Conservation (phyloP, 2,113 vertebrate genomes). For the Lontra canadensis region DNA sequence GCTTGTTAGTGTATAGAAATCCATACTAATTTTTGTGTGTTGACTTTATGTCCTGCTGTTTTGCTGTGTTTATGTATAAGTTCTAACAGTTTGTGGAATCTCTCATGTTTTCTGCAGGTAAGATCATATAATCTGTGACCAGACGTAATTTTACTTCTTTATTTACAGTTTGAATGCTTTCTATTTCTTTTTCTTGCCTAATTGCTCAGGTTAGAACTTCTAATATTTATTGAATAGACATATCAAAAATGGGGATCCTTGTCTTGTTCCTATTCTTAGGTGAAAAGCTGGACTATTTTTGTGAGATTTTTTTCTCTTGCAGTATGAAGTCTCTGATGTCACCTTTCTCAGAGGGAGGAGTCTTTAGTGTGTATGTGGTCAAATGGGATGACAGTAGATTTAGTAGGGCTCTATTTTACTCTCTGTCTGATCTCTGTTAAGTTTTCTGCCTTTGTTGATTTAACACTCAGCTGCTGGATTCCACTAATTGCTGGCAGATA, state of each 20-base stretch:
- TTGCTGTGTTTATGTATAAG: background rate
- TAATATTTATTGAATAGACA: background rate
- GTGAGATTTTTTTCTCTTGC: background rate
- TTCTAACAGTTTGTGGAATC: background rate
- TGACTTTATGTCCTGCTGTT: background rate
- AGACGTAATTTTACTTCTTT: background rate
- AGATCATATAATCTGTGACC: background rate
- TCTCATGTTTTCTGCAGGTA: background rate
- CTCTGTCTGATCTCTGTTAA: background rate
- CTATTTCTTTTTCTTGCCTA: background rate
- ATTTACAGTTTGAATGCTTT: background rate
- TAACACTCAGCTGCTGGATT: background rate
- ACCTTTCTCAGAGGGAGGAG: background rate
- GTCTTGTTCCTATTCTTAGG: background rate
- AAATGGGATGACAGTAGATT: background rate
- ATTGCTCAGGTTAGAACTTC: background rate
- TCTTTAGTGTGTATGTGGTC: background rate
- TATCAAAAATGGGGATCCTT: background rate
- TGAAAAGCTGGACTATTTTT: background rate
- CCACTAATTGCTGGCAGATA: background rate
- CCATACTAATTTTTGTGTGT: background rate
- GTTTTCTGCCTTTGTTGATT: background rate
- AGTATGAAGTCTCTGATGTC: background rate
- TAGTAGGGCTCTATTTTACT: background rate
- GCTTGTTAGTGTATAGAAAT: background rate